A percentile compares a stretch with the other conserved stretches of the same genome.
Conservation (phyloP, 2,888 invertebrate species). For the Chrysodeixis includens region DNA sequence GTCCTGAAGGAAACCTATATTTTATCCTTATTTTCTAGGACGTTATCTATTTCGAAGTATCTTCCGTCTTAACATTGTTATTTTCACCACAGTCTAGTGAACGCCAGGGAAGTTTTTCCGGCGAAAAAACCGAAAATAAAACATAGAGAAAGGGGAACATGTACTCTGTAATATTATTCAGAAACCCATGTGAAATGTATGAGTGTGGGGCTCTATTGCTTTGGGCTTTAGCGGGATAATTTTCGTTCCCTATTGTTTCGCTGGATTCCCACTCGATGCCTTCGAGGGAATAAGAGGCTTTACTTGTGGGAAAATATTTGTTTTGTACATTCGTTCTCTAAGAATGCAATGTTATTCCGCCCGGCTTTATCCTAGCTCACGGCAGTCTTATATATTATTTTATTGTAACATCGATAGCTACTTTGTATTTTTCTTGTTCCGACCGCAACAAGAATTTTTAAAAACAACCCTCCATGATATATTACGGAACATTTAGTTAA, state of each 20-base stretch:
- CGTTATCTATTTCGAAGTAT: slow-evolving; percentile 20
- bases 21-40: slow-evolving; percentile 19
- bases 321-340: slow-evolving; percentile 41
- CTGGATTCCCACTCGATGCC: slow-evolving; percentile 62
- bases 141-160: slow-evolving; percentile 32
- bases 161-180: slow-evolving; percentile 59
- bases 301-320: slow-evolving; percentile 60
- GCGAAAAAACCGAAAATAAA: slow-evolving; percentile 45
- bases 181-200: slow-evolving; percentile 62
- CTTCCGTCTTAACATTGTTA: slow-evolving; percentile 25
- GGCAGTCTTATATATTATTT: neutral
- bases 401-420: neutral
- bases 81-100: slow-evolving; percentile 50
- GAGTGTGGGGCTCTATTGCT: slow-evolving; percentile 59
- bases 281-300: slow-evolving; percentile 67
- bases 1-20: neutral
- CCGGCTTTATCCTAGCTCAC: slow-evolving; percentile 24
- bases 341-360: slow-evolving; percentile 40
- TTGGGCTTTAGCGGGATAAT: slow-evolving; percentile 66
- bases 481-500: neutral
- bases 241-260: slow-evolving; percentile 66
- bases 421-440: slow-evolving; percentile 6
- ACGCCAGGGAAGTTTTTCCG: slow-evolving; percentile 22
- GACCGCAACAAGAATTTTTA: neutral
- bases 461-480: neutral